Conservation (phyloP, 2,888 invertebrate genomes). For the Chrysotoxum bicinctum region DNA sequence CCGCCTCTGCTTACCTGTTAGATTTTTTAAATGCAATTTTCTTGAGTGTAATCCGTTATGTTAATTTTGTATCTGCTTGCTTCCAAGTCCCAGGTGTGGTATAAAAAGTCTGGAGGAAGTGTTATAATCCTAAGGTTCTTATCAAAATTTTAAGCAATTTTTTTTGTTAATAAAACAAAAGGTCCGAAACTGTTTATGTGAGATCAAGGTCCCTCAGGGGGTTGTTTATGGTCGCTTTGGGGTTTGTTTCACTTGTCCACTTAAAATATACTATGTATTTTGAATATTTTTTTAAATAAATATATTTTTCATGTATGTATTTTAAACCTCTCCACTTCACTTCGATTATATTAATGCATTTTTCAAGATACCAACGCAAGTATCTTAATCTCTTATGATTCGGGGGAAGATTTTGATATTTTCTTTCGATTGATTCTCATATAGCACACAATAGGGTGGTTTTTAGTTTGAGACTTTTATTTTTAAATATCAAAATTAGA, state of each 20-base stretch:
- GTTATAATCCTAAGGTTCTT: constrained; percentile 23
- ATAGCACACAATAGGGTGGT: constrained; percentile 20
- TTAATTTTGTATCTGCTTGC: neutral
- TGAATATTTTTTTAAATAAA: neutral
- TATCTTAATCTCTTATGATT: constrained; percentile 32
- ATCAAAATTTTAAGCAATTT: neutral
- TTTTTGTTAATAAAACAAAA: neutral
- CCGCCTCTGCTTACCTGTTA: constrained; percentile 53
- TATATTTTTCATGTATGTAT: constrained; percentile 3
- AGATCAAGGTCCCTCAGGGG: constrained; percentile 39
- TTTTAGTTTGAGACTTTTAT: constrained; percentile 21
- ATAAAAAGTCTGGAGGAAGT: neutral
- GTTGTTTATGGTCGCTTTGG: constrained; percentile 17
- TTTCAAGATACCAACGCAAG: neutral
- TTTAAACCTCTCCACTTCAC: constrained; percentile 29
- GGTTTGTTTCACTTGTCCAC: constrained; percentile 30
- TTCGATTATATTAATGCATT: constrained; percentile 31
- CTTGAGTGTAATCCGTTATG: constrained; percentile 63
- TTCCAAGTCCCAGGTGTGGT: neutral
- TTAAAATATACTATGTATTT: too few species aligned
- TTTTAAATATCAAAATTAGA: constrained; percentile 28
- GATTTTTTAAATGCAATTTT: constrained; percentile 58
- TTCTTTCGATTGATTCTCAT: neutral
- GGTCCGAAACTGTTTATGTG: constrained; percentile 53
- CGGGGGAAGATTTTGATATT: neutral